Base-by-base conservation (phyloP, 2,113 vertebrate genomes). In the Daubentonia madagascariensis region DNA sequence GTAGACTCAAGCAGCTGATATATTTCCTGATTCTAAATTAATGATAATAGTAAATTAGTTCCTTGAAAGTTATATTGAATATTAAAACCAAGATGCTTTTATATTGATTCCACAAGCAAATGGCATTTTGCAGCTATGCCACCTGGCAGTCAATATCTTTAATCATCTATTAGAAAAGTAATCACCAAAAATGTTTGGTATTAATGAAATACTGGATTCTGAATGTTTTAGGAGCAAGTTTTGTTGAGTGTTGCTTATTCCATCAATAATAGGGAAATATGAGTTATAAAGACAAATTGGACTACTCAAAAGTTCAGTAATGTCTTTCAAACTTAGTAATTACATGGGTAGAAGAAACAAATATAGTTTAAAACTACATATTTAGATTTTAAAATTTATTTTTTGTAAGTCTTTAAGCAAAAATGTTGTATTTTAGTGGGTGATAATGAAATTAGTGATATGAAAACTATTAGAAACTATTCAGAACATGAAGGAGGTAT, bases 171-270 rank as follows among this genome's bases (percentile, higher is more conserved):
- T 61, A 95, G 35, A 68, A 96, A 96, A 83, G 30, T 85, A 43
- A 91, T 97, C 96, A 96, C 37, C 54, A 23, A 92, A 98, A 97
- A 73, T 73, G 8, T 72, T 92, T 92, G 96, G 20, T 70, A 84
- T 84, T 97, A 65, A 48, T 89, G 61, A 75, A 85, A 50, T 92
- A n/a, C 9, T 96, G 67, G 25, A 54, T 79, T 96, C 8, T 89
- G 4, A 96, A 93, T 97, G 96, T 93, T 59, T 97, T 79, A 48
- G 61, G 40, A 91, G n/a, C 11, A 73, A 76, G 1, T 23, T 95
- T 98, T 96, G 25, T 43, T 91, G 87, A 83, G 14, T 94, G 13
- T 76, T 97, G 94, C 37, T 96, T 85, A 50, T 65, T 93, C 3
- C 3, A 40, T 85, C 93, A 75, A 9, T 97, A n/a, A 83, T 61